Evolutionary conservation across 2,888 invertebrate genomes (phyloP).

Genomic region (Embidobia sp.): DNA sequence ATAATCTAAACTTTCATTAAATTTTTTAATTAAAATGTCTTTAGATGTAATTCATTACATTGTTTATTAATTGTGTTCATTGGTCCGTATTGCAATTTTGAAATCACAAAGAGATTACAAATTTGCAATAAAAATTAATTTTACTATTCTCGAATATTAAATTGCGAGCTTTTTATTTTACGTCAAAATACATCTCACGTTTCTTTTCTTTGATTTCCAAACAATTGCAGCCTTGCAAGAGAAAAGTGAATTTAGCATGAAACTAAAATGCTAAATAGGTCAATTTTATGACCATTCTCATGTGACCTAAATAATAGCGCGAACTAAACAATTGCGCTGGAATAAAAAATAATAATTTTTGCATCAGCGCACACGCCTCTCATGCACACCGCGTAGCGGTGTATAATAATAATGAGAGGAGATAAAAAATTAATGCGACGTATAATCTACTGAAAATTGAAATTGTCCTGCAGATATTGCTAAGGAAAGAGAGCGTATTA

Average conservation of each 20-base stretch:
- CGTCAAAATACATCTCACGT: too few relatives aligned
- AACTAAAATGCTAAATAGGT: slow-evolving; percentile 5
- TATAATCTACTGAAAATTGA: slow-evolving; percentile 29
- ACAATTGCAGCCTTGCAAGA: not conserved
- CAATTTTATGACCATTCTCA: not conserved
- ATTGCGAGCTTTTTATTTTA: too few relatives aligned
- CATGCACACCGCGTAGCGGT: too few relatives aligned
- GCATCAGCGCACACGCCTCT: slow-evolving; percentile 11
- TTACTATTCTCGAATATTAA: too few relatives aligned
- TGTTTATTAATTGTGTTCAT: too few relatives aligned
- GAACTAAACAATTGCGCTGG: slow-evolving; percentile 1
- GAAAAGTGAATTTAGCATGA: not conserved
- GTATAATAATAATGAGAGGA: slow-evolving; percentile 11
- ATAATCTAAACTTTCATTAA: too few relatives aligned
- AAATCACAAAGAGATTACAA: too few relatives aligned
- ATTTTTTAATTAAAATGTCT: too few relatives aligned
- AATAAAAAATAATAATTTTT: slow-evolving; percentile 20
- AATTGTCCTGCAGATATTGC: slow-evolving; percentile 73
- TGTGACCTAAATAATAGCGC: slow-evolving; percentile 16
- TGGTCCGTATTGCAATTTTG: too few relatives aligned
- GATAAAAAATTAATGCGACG: slow-evolving; percentile 15
- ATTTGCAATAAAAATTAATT: too few relatives aligned
- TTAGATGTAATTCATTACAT: too few relatives aligned
- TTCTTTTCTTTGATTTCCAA: too few relatives aligned
- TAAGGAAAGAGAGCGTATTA: slow-evolving; percentile 76